Conservation (phyloP, 2,797 vertebrate species). For the Leptodactylus fallax region DNA sequence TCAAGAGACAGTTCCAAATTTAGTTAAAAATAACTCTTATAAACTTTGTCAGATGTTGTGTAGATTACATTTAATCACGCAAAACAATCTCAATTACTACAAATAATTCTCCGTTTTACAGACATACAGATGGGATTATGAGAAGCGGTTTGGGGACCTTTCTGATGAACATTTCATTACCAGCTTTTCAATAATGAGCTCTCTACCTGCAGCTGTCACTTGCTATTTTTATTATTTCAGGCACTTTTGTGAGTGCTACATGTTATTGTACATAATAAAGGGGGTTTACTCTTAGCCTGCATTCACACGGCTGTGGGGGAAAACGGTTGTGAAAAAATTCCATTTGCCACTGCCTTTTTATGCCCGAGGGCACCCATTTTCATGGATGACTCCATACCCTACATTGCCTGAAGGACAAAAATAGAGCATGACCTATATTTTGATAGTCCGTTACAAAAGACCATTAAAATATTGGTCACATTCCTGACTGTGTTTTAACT, state of each 20-base stretch:
- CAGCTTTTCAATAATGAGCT: conserved; percentile 2
- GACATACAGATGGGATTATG: not conserved
- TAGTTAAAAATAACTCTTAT: conserved; percentile 43
- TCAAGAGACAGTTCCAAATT: conserved; percentile 30
- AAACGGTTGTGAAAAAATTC: too few relatives aligned
- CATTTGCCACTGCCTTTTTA: too few relatives aligned
- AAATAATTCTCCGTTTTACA: conserved; percentile 6
- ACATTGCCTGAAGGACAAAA: too few relatives aligned
- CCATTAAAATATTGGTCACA: too few relatives aligned
- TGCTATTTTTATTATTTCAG: not conserved
- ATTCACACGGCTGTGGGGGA: too few relatives aligned
- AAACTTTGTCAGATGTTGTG: conserved; percentile 36
- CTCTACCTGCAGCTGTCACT: not conserved
- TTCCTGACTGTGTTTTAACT: too few relatives aligned
- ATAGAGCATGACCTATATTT: too few relatives aligned
- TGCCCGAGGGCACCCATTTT: too few relatives aligned
- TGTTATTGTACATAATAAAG: too few relatives aligned
- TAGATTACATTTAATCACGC: conserved; percentile 19
- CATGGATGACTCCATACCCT: too few relatives aligned
- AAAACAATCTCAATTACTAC: conserved; percentile 12
- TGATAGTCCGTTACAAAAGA: too few relatives aligned
- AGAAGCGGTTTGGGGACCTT: not conserved
- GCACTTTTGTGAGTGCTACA: not conserved
- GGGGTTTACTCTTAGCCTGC: too few relatives aligned
- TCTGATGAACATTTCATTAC: conserved; percentile 3